A percentile compares a stretch with the other conserved stretches of the same genome.
phyloP scores from a whole-genome alignment of 2,797 vertebrate species.

The Odontamblyopus lacepedii region DNA sequence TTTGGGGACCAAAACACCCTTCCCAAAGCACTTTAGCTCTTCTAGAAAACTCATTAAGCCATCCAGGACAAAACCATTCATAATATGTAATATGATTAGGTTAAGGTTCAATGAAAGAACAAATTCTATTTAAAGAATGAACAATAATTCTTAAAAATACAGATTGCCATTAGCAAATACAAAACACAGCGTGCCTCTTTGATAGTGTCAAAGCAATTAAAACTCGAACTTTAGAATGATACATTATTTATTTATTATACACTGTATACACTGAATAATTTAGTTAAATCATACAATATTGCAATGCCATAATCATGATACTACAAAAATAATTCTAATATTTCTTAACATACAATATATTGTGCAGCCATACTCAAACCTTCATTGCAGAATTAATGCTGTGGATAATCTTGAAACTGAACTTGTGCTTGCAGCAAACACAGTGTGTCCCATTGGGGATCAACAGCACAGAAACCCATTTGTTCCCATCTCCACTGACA shows the following conservation, averaged over 20 bases:
- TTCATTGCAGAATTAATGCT: no score
- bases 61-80: not conserved
- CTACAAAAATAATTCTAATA: no score
- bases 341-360: no score
- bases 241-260: no score
- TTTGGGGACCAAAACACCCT: constrained; percentile 56
- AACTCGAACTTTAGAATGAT: not conserved
- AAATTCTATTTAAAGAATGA: not conserved
- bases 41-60: constrained; percentile 50
- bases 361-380: no score
- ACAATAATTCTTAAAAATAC: not conserved
- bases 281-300: no score
- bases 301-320: no score
- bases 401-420: not conserved
- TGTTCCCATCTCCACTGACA: constrained; percentile 32
- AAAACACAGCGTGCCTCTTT: not conserved
- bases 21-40: constrained; percentile 41
- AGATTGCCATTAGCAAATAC: no score
- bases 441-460: not conserved
- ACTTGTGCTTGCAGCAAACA: no score
- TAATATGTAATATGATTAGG: not conserved
- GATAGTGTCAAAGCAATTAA: not conserved
- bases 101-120: not conserved
- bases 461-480: constrained; percentile 34
- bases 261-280: no score